Base-by-base conservation (phyloP, 2,888 invertebrate genomes). In the Dendrolimus houi region DNA sequence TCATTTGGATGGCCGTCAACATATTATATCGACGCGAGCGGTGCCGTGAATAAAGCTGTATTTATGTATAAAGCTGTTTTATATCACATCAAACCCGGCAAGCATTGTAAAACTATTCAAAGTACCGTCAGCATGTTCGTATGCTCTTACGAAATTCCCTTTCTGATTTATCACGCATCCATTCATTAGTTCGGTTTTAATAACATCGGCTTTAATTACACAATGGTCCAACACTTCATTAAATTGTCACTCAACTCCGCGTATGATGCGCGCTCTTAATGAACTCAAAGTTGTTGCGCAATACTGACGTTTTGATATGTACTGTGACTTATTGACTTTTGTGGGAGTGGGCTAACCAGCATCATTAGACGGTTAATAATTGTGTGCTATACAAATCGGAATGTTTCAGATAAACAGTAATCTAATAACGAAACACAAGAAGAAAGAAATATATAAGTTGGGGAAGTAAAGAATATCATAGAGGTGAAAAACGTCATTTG, bases 141-240 rank as follows among this genome's bases (percentile, higher is more conserved):
- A 73, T 70, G 69, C 58, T 59, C 56, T 77, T 78, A 69, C 68
- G 67, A 71, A 72, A 79, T 61, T 64, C 59, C 59, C 62, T 63
- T 47, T 69, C 64, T 65, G 70, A 71, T 69, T 76, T 79, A 79
- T 77, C 75, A 77, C 67, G 65, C 61, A 67, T 71, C 74, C 75
- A 82, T 85, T 83, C 80, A 85, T 87, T 84, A 83, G 73, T 71
- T 64, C 60, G 64, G 66, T 75, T 84, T 83, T 84, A 82, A 85
- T 81, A 80, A 76, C 76, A 72, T 76, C 74, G 68, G 68, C 79
- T 81, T 76, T 83, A 85, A 81, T 87, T 85, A 82, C 76, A 85
- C 83, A 87, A 87, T 83, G 77, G 72, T 60, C 76, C 74, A 79
- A 81, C 81, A 84, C 80, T 87, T 87, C 84, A 86, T 87, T 87